These are phyloP conservation scores for Conistra vaccinii DNA, from an alignment of 2,888 invertebrate genomes.

Conservation along the genomic window DNA sequence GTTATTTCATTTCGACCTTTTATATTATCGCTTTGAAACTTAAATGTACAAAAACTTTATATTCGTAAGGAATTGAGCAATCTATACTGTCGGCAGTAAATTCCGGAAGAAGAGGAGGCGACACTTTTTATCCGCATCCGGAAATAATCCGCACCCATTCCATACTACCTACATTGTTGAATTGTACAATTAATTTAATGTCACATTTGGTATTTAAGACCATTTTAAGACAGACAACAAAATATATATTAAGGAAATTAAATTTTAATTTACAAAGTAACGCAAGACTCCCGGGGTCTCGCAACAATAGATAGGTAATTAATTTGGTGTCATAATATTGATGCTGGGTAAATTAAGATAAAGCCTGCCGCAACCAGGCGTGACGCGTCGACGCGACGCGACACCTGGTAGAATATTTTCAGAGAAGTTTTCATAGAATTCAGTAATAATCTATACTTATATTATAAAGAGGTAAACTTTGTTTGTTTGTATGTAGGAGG, in stretches of 20 bases:
- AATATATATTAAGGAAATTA: not conserved
- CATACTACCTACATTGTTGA: conserved; percentile 17
- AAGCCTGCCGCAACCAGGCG: too few species aligned
- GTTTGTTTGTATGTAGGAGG: too few species aligned
- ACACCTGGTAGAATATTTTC: too few species aligned
- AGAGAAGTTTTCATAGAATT: too few species aligned
- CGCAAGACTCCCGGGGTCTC: not conserved
- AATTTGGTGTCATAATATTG: not conserved
- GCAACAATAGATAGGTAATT: not conserved
- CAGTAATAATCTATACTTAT: too few species aligned
- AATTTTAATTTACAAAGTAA: not conserved
- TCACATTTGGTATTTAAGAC: not conserved
- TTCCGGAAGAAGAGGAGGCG: conserved; percentile 69
- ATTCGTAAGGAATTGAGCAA: conserved; percentile 75
- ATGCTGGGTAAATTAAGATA: not conserved
- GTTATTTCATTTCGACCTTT: not conserved
- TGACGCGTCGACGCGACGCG: too few species aligned
- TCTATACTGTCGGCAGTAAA: conserved; percentile 77
- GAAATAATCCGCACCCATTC: conserved; percentile 69
- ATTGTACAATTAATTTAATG: conserved; percentile 22
- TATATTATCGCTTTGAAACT: conserved; percentile 13
- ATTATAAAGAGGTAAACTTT: too few species aligned
- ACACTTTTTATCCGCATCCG: conserved; percentile 68
- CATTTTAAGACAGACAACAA: not conserved
- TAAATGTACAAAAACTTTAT: conserved; percentile 40